Evolutionary conservation across 2,888 invertebrate species (phyloP).

Genomic region (Hipparchia sbordonii): DNA sequence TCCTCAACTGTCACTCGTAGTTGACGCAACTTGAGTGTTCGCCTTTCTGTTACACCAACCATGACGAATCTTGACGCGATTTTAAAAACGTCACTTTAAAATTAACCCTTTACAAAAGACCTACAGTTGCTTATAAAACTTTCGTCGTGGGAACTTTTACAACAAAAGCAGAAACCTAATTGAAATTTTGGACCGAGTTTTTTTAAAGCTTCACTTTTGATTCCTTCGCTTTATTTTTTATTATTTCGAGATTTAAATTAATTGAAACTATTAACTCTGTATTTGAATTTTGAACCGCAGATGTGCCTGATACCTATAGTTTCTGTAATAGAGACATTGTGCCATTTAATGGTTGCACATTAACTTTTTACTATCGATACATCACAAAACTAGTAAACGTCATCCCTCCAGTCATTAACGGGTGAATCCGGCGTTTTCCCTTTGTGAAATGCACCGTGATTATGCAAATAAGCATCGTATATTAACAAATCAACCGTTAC

Average conservation of each 20-base stretch:
- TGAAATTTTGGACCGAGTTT: slow-evolving; percentile 10
- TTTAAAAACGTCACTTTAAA: slow-evolving; percentile 74
- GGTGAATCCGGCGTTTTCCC: slow-evolving; percentile 47
- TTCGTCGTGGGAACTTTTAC: slow-evolving; percentile 57
- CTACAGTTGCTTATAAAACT: slow-evolving; percentile 33
- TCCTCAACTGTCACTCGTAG: slow-evolving; percentile 72
- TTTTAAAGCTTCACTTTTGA: slow-evolving; percentile 1
- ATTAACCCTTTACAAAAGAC: slow-evolving; percentile 66
- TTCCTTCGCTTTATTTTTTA: slow-evolving; percentile 7
- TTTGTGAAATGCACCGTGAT: slow-evolving; percentile 56
- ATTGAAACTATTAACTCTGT: slow-evolving; percentile 38
- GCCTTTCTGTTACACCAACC: slow-evolving; percentile 60
- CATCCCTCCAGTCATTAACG: slow-evolving; percentile 62
- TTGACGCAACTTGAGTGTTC: slow-evolving; percentile 68
- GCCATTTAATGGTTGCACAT: slow-evolving; percentile 53
- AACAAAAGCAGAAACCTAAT: slow-evolving; percentile 35
- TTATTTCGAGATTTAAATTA: slow-evolving; percentile 39
- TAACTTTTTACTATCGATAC: slow-evolving; percentile 69
- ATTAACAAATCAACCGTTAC: slow-evolving; percentile 82
- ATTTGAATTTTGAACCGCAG: slow-evolving; percentile 60
- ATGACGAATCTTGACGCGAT: slow-evolving; percentile 68
- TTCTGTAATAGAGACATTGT: slow-evolving; percentile 57
- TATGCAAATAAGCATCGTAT: slow-evolving; percentile 69
- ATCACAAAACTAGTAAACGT: slow-evolving; percentile 73
- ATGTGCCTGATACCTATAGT: slow-evolving; percentile 48